Evolutionary conservation across 2,888 invertebrate genomes (phyloP).

Genomic region (Chloromyia formosa): DNA sequence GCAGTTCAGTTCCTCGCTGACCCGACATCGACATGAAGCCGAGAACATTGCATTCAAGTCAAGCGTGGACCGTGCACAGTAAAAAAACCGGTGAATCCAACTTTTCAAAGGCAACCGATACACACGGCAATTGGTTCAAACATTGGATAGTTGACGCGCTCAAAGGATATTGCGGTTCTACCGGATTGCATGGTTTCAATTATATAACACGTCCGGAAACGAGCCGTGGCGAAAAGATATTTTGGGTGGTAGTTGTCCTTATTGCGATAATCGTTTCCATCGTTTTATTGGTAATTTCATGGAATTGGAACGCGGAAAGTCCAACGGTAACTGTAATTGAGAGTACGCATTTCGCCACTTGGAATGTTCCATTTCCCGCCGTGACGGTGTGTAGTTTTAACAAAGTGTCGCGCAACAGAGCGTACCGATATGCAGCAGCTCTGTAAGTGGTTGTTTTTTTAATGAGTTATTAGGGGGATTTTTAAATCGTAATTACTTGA

Average conservation of each 20-base stretch:
- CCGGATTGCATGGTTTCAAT: slow-evolving; percentile 76
- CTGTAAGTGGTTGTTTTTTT: slow-evolving; percentile 65
- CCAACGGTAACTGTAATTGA: slow-evolving; percentile 71
- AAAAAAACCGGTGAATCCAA: not conserved
- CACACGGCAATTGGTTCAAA: not conserved
- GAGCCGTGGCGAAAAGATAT: slow-evolving; percentile 66
- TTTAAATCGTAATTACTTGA: too few species aligned
- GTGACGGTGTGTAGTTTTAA: slow-evolving; percentile 69
- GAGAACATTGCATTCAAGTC: not conserved
- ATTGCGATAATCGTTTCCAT: slow-evolving; percentile 67
- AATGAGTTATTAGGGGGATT: not conserved
- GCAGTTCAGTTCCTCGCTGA: too few species aligned
- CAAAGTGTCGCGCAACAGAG: slow-evolving; percentile 65
- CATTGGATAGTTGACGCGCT: slow-evolving; percentile 58
- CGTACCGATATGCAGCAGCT: slow-evolving; percentile 58
- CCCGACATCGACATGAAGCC: not conserved
- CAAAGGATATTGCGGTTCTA: slow-evolving; percentile 72
- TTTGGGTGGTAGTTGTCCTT: slow-evolving; percentile 69
- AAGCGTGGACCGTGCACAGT: slow-evolving; percentile 15
- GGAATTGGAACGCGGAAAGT: slow-evolving; percentile 69
- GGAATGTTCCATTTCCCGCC: slow-evolving; percentile 69
- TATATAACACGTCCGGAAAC: slow-evolving; percentile 72
- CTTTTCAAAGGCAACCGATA: not conserved
- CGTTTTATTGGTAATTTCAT: slow-evolving; percentile 69
- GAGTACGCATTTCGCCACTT: slow-evolving; percentile 67